A percentile compares a stretch with the other conserved stretches of the same genome.
Evolutionary conservation across 2,113 vertebrate species (phyloP).

Genomic region (Delphinus delphis): DNA sequence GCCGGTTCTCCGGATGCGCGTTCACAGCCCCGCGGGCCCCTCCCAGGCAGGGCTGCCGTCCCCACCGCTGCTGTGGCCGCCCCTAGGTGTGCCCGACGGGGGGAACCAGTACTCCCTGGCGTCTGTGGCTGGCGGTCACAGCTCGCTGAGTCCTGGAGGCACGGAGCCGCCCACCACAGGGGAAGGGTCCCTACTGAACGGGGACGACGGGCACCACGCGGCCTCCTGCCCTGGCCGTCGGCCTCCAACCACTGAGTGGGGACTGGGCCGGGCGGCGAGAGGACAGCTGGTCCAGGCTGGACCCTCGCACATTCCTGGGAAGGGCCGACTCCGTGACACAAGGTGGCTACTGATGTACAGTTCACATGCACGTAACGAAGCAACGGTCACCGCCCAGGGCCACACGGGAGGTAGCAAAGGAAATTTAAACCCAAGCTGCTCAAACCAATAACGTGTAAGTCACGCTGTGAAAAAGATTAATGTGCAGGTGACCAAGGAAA

Average conservation of each 20-base stretch:
- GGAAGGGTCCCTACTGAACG: no score
- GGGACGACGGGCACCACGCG: not conserved
- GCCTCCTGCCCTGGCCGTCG: rapidly evolving
- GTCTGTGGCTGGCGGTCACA: no score
- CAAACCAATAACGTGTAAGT: not conserved
- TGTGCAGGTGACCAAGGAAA: rapidly evolving
- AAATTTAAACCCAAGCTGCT: not conserved
- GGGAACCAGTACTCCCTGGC: not conserved
- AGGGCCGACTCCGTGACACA: not conserved
- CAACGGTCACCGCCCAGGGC: not conserved
- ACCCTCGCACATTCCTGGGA: rapidly evolving
- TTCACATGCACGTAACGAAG: not conserved
- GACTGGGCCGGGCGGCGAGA: rapidly evolving
- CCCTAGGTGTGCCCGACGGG: not conserved
- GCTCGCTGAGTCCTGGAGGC: not conserved
- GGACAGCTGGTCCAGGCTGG: not conserved
- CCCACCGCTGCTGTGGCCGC: no score
- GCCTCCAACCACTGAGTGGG: not conserved
- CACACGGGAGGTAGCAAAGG: not conserved
- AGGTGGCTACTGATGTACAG: rapidly evolving
- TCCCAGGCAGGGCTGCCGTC: not conserved
- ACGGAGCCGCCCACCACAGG: rapidly evolving
- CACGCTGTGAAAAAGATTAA: not conserved
- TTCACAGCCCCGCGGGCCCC: not conserved
- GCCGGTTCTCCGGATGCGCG: rapidly evolving